phyloP scores from a whole-genome alignment of 1,140 invertebrate genomes.

The Sycophila sp. region DNA sequence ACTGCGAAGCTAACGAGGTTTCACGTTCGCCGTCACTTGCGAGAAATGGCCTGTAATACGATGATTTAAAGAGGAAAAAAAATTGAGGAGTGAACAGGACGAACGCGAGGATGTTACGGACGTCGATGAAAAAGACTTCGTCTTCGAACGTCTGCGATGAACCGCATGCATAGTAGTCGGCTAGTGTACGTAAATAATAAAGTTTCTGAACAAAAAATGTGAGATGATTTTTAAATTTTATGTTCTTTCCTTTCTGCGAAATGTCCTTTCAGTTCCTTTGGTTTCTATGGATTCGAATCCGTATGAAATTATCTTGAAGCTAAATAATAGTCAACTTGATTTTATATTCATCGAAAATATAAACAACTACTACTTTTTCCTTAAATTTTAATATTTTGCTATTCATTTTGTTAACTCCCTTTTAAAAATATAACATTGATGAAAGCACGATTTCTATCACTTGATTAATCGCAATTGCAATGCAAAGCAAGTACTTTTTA shows the following conservation, averaged over 20 bases:
- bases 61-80: not conserved
- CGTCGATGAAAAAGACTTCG: slow-evolving; percentile 49
- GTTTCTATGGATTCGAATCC: too few relatives aligned
- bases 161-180: slow-evolving; percentile 63
- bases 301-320: too few relatives aligned
- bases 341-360: too few relatives aligned
- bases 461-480: too few relatives aligned
- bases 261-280: too few relatives aligned
- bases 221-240: not conserved
- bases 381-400: not conserved
- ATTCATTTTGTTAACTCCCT: too few relatives aligned
- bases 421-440: too few relatives aligned
- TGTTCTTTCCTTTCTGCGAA: not conserved
- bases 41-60: slow-evolving; percentile 26
- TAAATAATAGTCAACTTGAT: too few relatives aligned
- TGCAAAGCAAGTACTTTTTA: too few relatives aligned
- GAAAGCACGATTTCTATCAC: too few relatives aligned
- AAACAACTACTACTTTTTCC: not conserved
- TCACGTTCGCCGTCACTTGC: slow-evolving; percentile 5
- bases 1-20: slow-evolving; percentile 21
- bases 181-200: slow-evolving; percentile 67
- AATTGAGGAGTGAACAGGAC: too few relatives aligned
- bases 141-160: slow-evolving; percentile 50
- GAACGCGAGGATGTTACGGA: not conserved
- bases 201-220: slow-evolving; percentile 63